These are phyloP conservation scores for Cheilosia pagana DNA, from an alignment of 2,888 invertebrate species.

Conservation along the genomic window DNA sequence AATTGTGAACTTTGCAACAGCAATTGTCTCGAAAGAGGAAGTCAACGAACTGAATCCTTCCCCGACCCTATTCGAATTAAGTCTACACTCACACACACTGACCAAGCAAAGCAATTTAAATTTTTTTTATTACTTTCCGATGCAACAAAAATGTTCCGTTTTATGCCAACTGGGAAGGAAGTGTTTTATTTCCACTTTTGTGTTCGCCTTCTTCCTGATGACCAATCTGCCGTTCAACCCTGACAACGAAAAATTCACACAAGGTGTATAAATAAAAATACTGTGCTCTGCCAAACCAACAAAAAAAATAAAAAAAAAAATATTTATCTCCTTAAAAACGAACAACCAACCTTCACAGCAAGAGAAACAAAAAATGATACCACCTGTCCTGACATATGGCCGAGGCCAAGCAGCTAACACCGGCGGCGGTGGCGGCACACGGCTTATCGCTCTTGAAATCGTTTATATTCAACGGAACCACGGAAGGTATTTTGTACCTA, in stretches of 20 bases:
- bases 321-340: slow-evolving; percentile 32
- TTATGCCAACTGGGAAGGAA: slow-evolving; percentile 33
- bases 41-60: not conserved
- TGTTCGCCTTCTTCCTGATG: slow-evolving; percentile 7
- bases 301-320: not conserved
- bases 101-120: slow-evolving; percentile 24
- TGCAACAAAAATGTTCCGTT: slow-evolving; percentile 32
- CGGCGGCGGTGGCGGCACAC: slow-evolving; percentile 11
- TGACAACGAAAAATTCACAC: slow-evolving; percentile 26
- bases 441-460: slow-evolving; percentile 50
- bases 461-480: slow-evolving; percentile 28
- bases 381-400: slow-evolving; percentile 64
- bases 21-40: not conserved
- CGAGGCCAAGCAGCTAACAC: slow-evolving; percentile 38
- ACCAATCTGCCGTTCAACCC: slow-evolving; percentile 42
- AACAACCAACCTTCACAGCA: not conserved
- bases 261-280: slow-evolving; percentile 13
- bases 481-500: slow-evolving; percentile 18
- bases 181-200: slow-evolving; percentile 13
- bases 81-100: not conserved
- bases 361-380: not conserved
- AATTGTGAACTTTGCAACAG: too few relatives aligned
- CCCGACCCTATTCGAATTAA: not conserved
- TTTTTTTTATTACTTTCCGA: slow-evolving; percentile 38
- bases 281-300: not conserved